Percentiles rank a stretch among this genome's conserved stretches.
Evolutionary conservation across 2,888 invertebrate species (phyloP).

Genomic region (Salticus scenicus): DNA sequence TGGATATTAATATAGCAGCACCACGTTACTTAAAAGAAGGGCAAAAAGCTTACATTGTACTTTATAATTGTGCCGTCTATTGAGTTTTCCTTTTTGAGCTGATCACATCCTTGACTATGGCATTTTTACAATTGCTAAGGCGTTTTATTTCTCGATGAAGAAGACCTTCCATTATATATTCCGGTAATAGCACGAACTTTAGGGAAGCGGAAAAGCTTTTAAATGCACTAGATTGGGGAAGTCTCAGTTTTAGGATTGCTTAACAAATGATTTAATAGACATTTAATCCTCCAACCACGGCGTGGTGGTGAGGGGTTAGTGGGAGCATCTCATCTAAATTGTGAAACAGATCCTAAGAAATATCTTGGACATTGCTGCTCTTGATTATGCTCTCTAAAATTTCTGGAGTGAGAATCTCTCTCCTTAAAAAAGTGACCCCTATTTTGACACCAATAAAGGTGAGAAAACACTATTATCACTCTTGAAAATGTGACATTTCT

Average conservation of each 20-base stretch:
- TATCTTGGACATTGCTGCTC: too few relatives aligned
- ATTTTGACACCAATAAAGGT: too few relatives aligned
- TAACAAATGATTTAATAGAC: constrained; percentile 72
- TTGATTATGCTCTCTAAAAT: too few relatives aligned
- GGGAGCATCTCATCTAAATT: too few relatives aligned
- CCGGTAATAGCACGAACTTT: constrained; percentile 75
- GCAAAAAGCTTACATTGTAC: constrained; percentile 74
- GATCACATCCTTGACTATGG: constrained; percentile 73
- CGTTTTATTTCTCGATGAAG: constrained; percentile 74
- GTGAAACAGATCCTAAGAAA: too few relatives aligned
- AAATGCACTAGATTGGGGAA: constrained; percentile 41
- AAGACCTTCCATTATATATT: constrained; percentile 73
- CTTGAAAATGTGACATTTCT: too few relatives aligned
- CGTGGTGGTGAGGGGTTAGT: constrained; percentile 78
- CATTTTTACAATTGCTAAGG: constrained; percentile 74
- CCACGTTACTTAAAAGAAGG: constrained; percentile 72
- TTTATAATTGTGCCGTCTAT: constrained; percentile 76
- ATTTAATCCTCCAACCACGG: constrained; percentile 76
- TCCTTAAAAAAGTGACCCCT: too few relatives aligned
- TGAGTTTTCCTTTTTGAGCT: constrained; percentile 76
- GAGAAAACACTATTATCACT: too few relatives aligned
- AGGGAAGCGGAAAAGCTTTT: constrained; percentile 74
- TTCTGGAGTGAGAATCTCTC: too few relatives aligned
- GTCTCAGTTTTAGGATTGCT: constrained; percentile 25
- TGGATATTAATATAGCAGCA: too few relatives aligned